These are phyloP conservation scores for Harpagus bidentatus DNA, from an alignment of 2,113 vertebrate genomes.

Conservation along the genomic window DNA sequence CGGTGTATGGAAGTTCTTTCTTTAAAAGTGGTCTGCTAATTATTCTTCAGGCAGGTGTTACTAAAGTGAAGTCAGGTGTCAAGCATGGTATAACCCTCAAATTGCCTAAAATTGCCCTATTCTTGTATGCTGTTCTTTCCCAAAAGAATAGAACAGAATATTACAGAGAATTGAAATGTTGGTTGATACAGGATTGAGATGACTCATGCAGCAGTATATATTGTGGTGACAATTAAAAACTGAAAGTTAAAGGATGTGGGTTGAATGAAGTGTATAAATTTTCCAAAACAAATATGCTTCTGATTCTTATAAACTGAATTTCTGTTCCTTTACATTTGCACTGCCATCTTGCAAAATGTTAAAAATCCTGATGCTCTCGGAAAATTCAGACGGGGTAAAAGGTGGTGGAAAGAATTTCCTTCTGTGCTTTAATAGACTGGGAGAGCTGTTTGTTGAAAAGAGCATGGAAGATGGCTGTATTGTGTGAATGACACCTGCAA, in stretches of 20 bases:
- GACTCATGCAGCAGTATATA: background rate
- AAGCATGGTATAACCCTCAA: constrained; percentile 45
- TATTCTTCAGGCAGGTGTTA: constrained; percentile 74
- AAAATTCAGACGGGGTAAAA: background rate
- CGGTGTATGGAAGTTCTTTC: constrained; percentile 69
- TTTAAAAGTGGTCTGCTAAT: constrained; percentile 68
- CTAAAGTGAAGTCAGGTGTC: constrained; percentile 78
- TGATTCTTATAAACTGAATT: background rate
- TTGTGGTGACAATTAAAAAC: background rate
- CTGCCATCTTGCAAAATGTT: background rate
- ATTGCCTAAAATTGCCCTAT: constrained; percentile 54
- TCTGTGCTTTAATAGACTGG: background rate
- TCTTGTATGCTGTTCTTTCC: constrained; percentile 4
- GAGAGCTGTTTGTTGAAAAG: constrained; percentile 17
- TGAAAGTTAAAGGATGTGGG: constrained; percentile 28
- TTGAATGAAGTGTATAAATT: background rate
- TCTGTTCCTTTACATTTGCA: background rate
- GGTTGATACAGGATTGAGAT: background rate
- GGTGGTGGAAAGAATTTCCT: constrained; percentile 21
- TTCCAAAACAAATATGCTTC: constrained; percentile 16
- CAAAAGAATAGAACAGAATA: constrained; percentile 34
- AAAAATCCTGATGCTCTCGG: background rate
- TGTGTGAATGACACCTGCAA: constrained; percentile 43
- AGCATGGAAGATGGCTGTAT: background rate
- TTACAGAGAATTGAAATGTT: background rate